Evolutionary conservation across 2,113 vertebrate genomes (phyloP).

Genomic region (Oryzias melastigma): DNA sequence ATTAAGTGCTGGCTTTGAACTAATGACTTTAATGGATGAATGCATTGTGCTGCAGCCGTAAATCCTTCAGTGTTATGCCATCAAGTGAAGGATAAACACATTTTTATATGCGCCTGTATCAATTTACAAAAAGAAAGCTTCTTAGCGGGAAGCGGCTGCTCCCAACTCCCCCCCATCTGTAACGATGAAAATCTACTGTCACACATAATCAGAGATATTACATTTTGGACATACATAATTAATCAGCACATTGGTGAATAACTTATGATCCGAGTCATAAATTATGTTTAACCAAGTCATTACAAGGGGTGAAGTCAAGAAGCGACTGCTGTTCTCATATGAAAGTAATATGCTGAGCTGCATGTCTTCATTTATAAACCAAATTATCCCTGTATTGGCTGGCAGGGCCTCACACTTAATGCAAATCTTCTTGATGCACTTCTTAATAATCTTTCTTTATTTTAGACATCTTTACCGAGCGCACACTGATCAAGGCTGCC

Average conservation of each 20-base stretch:
- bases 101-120: conserved; percentile 45
- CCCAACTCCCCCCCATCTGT: conserved; percentile 33
- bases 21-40: conserved; percentile 46
- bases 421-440: conserved; percentile 22
- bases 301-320: conserved; percentile 44
- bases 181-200: conserved; percentile 58
- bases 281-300: conserved; percentile 66
- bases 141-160: conserved; percentile 47
- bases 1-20: conserved; percentile 52
- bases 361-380: conserved; percentile 47
- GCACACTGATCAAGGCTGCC: neutral
- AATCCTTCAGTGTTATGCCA: conserved; percentile 41
- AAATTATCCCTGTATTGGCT: conserved; percentile 33
- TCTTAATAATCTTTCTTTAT: conserved; percentile 26
- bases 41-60: conserved; percentile 20
- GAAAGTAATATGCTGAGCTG: conserved; percentile 33
- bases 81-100: conserved; percentile 53
- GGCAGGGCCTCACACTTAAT: conserved; percentile 13
- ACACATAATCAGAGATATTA: conserved; percentile 59
- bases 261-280: conserved; percentile 63
- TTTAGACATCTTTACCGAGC: conserved; percentile 18
- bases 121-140: conserved; percentile 51
- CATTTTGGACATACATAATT: conserved; percentile 63
- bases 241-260: conserved; percentile 62
- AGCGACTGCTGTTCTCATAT: conserved; percentile 37